Base-by-base conservation (phyloP, 2,888 invertebrate genomes). In the Cephus pygmeus region DNA sequence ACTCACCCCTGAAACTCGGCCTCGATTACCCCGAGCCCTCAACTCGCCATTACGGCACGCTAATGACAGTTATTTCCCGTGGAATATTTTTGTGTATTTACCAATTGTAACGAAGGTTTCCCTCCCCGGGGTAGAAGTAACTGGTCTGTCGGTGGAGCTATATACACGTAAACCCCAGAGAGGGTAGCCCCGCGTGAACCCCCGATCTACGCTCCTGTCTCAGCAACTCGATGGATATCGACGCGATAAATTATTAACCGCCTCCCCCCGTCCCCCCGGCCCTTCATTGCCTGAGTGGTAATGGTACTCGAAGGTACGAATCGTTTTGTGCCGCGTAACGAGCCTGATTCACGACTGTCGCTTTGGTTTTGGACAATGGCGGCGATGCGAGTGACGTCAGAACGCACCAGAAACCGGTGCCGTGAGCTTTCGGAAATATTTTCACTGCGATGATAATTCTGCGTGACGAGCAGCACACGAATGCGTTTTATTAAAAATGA, bases 51-150 rank as follows among this genome's bases (percentile, higher is more conserved):
- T 56, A 56, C 79, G 69, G 35, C 76, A 36, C 79, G 56, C 80
- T 82, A 81, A 81, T 81, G 80, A 83, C 79, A 78, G 79, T 83
- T 75, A 81, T 83, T 82, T 82, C 76, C 79, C 75, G 69, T 33
- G 69, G 79, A 82, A 79, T 81, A 82, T 81, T 81, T 83, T 81
- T 79, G 80, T 79, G 73, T 82, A 81, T 82, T 82, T 76, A n/a
- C 34, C 73, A 77, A 68, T 77, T 35, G 71, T 71, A 33, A 56
- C 40, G 40, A 56, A 56, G 23, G 40, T 2, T 23, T 9, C 40
- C 12, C 35, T 31, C 12, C 40, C 40, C 40, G 15, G 40, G 40
- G 40, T 23, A 23, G 40, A 4, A 6, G 40, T 56, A 56, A 56
- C 40, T 23, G 40, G 40, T 56, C 23, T 23, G 40, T 9, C 40